These are phyloP conservation scores for Mythimna ferrago DNA, from an alignment of 2,888 invertebrate genomes.

Conservation along the genomic window DNA sequence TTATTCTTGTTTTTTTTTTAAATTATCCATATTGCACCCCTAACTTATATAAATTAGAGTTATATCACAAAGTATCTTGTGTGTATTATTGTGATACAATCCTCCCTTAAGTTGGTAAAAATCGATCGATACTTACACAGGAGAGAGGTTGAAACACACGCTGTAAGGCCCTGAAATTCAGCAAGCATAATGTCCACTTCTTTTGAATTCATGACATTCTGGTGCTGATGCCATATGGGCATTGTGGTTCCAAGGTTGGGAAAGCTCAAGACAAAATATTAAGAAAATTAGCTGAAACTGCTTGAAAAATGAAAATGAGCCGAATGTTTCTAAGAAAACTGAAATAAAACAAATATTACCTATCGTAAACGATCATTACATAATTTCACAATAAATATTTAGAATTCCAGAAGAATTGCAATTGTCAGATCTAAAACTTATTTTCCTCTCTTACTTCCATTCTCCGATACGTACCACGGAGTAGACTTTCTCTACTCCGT, in stretches of 20 bases:
- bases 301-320: neutral
- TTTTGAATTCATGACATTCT: slow-evolving; percentile 18
- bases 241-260: neutral
- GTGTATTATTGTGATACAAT: neutral
- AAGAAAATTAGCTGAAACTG: neutral
- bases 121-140: slow-evolving; percentile 14
- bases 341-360: neutral
- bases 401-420: neutral
- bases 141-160: neutral
- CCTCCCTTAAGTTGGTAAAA: slow-evolving; percentile 4
- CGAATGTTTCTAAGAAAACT: neutral
- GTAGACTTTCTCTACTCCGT: too few species aligned
- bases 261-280: neutral
- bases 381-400: neutral
- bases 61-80: too few species aligned
- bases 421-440: neutral
- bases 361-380: neutral
- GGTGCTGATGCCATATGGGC: neutral
- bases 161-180: slow-evolving; percentile 14
- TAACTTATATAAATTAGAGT: too few species aligned
- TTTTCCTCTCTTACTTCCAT: too few species aligned
- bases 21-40: too few species aligned
- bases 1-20: too few species aligned
- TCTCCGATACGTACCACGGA: too few species aligned
- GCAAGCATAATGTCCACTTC: slow-evolving; percentile 11